A percentile compares a stretch with the other conserved stretches of the same genome.
phyloP scores from a whole-genome alignment of 2,888 invertebrate species.

The Cheilosia scutellata region DNA sequence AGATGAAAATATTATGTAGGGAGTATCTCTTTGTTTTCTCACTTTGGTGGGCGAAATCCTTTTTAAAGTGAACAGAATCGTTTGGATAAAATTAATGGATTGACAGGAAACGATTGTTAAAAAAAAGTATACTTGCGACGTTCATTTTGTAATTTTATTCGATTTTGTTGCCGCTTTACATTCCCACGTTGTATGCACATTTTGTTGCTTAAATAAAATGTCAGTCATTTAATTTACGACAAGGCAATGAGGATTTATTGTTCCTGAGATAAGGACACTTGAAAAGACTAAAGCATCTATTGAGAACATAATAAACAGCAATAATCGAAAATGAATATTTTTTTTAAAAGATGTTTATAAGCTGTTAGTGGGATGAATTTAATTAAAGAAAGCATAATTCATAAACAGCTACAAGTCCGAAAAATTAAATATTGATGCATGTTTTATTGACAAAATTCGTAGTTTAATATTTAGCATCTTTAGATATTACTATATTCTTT shows the following conservation, averaged over 20 bases:
- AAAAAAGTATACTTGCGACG: constrained; percentile 23
- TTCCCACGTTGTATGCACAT: constrained; percentile 19
- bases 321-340: constrained; percentile 38
- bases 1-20: constrained; percentile 17
- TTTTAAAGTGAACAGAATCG: constrained; percentile 48
- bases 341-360: background rate
- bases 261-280: constrained; percentile 49
- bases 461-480: too few relatives aligned
- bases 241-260: constrained; percentile 54
- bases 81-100: constrained; percentile 58
- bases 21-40: constrained; percentile 28
- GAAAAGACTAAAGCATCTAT: constrained; percentile 25
- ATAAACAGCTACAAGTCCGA: too few relatives aligned
- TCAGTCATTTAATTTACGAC: constrained; percentile 56
- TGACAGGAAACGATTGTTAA: constrained; percentile 52
- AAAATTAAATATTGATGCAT: too few relatives aligned
- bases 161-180: background rate
- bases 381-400: background rate
- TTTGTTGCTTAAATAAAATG: constrained; percentile 35
- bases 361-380: constrained; percentile 9
- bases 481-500: too few relatives aligned
- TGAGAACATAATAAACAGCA: constrained; percentile 40
- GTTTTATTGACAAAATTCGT: too few relatives aligned
- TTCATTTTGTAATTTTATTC: constrained; percentile 29
- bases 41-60: constrained; percentile 20